Evolutionary conservation across 1,140 invertebrate genomes (phyloP).

Genomic region (Philotrypesis tridentata): DNA sequence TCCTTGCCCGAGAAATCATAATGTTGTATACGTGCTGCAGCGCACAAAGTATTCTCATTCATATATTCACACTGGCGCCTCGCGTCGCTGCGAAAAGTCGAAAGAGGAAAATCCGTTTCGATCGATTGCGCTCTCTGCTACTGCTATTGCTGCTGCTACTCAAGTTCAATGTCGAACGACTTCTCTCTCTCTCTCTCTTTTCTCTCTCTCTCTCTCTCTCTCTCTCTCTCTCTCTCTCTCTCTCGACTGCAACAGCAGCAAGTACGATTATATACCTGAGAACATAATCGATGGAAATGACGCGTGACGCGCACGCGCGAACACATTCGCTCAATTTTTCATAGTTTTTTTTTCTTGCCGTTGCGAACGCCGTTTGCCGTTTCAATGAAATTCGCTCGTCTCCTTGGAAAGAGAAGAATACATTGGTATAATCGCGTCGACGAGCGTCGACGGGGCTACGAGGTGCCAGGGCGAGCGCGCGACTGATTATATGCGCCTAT

Average conservation of each 20-base stretch:
- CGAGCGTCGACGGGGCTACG: no score
- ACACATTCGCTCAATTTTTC: not conserved
- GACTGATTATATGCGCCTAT: not conserved
- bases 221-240: not conserved
- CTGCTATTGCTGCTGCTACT: not conserved
- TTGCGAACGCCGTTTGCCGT: not conserved
- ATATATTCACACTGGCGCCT: not conserved
- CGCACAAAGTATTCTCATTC: not conserved
- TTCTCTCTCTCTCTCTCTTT: not conserved
- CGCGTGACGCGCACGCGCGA: constrained; percentile 10
- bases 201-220: not conserved
- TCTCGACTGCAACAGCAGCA: not conserved
- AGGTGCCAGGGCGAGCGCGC: not conserved
- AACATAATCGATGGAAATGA: constrained; percentile 20
- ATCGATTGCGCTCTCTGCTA: constrained; percentile 19
- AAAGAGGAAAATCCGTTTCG: constrained; percentile 33
- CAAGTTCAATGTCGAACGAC: constrained; percentile 43
- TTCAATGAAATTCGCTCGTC: not conserved
- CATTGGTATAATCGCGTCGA: not conserved
- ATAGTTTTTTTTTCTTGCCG: not conserved
- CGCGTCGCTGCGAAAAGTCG: constrained; percentile 23
- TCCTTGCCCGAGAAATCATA: not conserved
- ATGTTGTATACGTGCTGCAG: no score
- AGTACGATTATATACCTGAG: constrained; percentile 3
- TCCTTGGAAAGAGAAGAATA: not conserved